Percentiles rank a stretch among this genome's conserved stretches.
Evolutionary conservation across 2,797 vertebrate genomes (phyloP).

Genomic region (Acanthis flammea): DNA sequence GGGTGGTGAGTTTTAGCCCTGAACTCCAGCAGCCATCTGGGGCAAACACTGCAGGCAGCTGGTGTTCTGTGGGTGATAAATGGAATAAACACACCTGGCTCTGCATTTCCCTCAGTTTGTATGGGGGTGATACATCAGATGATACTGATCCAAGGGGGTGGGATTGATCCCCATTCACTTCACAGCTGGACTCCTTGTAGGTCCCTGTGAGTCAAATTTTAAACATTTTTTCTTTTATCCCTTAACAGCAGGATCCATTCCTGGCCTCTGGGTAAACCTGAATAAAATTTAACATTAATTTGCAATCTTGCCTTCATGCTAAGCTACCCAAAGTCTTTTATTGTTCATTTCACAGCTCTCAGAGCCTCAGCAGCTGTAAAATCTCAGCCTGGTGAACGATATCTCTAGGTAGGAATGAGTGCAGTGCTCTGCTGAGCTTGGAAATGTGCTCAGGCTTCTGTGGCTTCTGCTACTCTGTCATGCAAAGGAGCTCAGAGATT

Average conservation of each 20-base stretch:
- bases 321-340: background rate
- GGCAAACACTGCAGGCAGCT: background rate
- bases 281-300: background rate
- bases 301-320: background rate
- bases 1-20: background rate
- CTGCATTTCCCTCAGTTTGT: too few relatives aligned
- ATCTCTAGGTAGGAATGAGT: background rate
- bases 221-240: background rate
- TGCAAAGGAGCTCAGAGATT: background rate
- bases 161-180: background rate
- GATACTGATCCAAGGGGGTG: background rate
- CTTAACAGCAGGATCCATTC: background rate
- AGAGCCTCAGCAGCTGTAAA: background rate
- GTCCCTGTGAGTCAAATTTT: too few relatives aligned
- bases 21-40: background rate
- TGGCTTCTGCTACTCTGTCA: background rate
- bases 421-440: background rate
- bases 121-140: background rate
- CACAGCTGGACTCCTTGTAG: background rate
- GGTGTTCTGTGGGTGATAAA: background rate
- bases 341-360: constrained; percentile 13
- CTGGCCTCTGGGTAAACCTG: background rate
- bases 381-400: background rate
- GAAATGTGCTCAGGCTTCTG: background rate
- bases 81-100: background rate